These are phyloP conservation scores for Drosophila littoralis DNA, from an alignment of 1,140 invertebrate species.

Conservation along the genomic window DNA sequence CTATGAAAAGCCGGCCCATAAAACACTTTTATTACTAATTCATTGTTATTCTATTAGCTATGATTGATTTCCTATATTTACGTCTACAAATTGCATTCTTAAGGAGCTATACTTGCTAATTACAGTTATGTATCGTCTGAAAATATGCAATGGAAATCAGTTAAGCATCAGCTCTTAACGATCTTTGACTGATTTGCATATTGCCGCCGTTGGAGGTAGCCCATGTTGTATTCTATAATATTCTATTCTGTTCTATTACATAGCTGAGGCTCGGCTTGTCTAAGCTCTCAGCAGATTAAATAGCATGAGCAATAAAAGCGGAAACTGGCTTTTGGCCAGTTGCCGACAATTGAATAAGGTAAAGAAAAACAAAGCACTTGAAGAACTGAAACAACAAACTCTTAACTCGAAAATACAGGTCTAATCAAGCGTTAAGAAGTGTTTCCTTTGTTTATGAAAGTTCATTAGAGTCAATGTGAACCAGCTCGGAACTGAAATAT, in stretches of 20 bases:
- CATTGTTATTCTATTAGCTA: neutral
- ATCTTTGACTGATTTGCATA: conserved; percentile 25
- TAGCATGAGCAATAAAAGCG: conserved; percentile 56
- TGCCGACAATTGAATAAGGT: conserved; percentile 25
- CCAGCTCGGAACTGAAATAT: neutral
- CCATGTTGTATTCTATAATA: neutral
- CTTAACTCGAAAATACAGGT: conserved; percentile 11
- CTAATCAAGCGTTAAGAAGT: conserved; percentile 29
- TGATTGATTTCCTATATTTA: neutral
- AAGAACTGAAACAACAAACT: conserved; percentile 29
- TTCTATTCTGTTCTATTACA: conserved; percentile 2
- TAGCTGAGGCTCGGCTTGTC: conserved; percentile 44
- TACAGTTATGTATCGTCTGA: neutral
- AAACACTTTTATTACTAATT: conserved; percentile 7
- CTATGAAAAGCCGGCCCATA: conserved; percentile 3
- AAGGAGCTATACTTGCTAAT: neutral
- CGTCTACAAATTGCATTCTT: neutral
- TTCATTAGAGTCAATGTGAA: conserved; percentile 34
- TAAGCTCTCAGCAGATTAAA: conserved; percentile 51
- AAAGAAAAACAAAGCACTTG: conserved; percentile 42
- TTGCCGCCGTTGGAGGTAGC: neutral
- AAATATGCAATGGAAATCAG: conserved; percentile 11
- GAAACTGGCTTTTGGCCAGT: conserved; percentile 48
- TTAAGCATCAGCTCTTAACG: conserved; percentile 20
- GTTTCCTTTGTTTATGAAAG: conserved; percentile 22